Conservation (phyloP, 2,113 vertebrate species). For the Neoarius graeffei region DNA sequence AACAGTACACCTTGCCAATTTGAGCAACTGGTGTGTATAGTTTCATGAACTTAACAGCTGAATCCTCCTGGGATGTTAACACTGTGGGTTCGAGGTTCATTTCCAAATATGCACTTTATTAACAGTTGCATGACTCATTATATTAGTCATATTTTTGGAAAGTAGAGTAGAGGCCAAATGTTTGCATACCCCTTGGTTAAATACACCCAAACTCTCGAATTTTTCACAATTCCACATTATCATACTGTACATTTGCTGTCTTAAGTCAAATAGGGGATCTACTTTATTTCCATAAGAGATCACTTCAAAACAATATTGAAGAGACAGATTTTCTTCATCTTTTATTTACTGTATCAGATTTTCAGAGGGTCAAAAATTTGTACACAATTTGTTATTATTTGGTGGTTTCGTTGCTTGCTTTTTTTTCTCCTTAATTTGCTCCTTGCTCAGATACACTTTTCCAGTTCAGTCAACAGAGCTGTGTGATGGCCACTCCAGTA, state of each 20-base stretch:
- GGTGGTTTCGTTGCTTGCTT: no score
- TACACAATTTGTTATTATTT: no score
- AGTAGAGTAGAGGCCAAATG: not conserved
- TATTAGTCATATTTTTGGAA: constrained; percentile 16
- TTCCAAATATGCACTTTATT: constrained; percentile 54
- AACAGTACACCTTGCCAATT: not conserved
- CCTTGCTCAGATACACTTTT: not conserved
- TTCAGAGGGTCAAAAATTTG: no score
- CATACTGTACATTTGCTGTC: not conserved
- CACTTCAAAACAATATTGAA: not conserved
- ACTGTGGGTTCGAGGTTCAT: constrained; percentile 51
- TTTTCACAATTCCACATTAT: not conserved
- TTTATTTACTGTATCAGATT: not conserved
- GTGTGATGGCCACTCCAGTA: no score
- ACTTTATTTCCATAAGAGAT: not conserved
- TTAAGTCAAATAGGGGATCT: not conserved
- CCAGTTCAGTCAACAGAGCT: not conserved
- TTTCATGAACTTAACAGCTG: constrained; percentile 30
- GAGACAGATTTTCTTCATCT: not conserved
- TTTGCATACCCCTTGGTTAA: not conserved
- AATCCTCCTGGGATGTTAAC: constrained; percentile 19
- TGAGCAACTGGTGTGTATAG: constrained; percentile 31
- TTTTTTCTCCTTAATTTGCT: not conserved
- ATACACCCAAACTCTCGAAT: not conserved
- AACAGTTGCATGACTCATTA: constrained; percentile 8